phyloP scores from a whole-genome alignment of 2,888 invertebrate species.

The Formica aserva region DNA sequence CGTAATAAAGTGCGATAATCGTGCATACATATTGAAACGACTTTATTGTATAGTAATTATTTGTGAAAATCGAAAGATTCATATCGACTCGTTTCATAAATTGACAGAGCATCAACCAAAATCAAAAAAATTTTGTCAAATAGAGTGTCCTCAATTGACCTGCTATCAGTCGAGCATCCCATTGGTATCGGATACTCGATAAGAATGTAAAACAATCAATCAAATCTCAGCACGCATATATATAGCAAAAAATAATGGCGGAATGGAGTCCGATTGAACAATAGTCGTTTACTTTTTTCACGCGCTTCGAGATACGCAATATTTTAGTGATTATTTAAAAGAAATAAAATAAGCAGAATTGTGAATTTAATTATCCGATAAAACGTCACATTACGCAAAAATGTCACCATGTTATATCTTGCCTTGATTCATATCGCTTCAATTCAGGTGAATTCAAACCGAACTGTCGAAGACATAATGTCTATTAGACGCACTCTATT shows the following conservation, averaged over 20 bases:
- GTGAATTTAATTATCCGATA: neutral
- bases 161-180: constrained; percentile 31
- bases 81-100: constrained; percentile 24
- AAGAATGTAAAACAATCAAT: constrained; percentile 51
- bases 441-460: neutral
- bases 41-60: neutral
- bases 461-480: constrained; percentile 15
- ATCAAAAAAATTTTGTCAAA: constrained; percentile 44
- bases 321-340: neutral
- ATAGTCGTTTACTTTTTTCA: constrained; percentile 42
- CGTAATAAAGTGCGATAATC: neutral
- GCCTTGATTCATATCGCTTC: neutral
- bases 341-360: neutral
- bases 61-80: constrained; percentile 26
- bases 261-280: constrained; percentile 23
- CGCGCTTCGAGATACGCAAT: neutral
- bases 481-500: constrained; percentile 50
- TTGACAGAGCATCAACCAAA: constrained; percentile 21
- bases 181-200: constrained; percentile 35
- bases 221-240: constrained; percentile 35
- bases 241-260: constrained; percentile 23
- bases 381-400: neutral
- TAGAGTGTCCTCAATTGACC: constrained; percentile 44
- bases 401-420: neutral
- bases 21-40: neutral